Percentiles rank a stretch among this genome's conserved stretches.
phyloP scores from a whole-genome alignment of 2,113 vertebrate species.

The Anoura caudifer region DNA sequence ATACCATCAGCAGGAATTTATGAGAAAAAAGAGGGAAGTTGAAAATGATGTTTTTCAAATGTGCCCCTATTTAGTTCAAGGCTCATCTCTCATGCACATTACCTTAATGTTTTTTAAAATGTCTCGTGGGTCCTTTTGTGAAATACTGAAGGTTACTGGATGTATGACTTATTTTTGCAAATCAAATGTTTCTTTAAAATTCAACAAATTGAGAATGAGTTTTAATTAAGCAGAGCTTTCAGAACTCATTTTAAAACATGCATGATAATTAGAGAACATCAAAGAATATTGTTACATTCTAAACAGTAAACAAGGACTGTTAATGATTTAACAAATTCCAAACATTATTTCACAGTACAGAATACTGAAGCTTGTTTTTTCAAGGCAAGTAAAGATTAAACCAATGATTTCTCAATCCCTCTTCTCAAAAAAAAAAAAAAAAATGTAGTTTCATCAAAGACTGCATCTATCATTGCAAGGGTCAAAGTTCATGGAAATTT shows the following conservation, averaged over 20 bases:
- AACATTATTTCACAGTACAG: slow-evolving; percentile 65
- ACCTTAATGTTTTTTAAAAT: neutral
- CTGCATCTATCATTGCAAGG: neutral
- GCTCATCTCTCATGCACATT: slow-evolving; percentile 4
- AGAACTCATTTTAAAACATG: slow-evolving; percentile 72
- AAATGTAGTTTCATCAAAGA: neutral
- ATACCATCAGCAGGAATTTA: slow-evolving; percentile 35
- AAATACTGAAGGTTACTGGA: slow-evolving; percentile 60
- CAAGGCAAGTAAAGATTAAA: slow-evolving; percentile 63
- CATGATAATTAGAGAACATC: slow-evolving; percentile 70
- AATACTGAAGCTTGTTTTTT: slow-evolving; percentile 61
- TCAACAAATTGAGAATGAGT: slow-evolving; percentile 66
- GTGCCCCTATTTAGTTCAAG: neutral
- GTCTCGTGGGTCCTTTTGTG: slow-evolving; percentile 41
- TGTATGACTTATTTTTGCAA: slow-evolving; percentile 67
- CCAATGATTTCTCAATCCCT: slow-evolving; percentile 71
- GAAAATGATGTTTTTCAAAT: slow-evolving; percentile 16
- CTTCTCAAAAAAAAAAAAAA: neutral
- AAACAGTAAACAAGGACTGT: slow-evolving; percentile 63
- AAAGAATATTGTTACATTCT: slow-evolving; percentile 69
- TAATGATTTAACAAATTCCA: slow-evolving; percentile 82
- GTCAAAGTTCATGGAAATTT: slow-evolving; percentile 31
- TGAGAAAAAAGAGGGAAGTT: neutral
- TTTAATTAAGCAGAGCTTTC: slow-evolving; percentile 67
- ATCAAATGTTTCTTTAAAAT: slow-evolving; percentile 75